phyloP scores from a whole-genome alignment of 1,140 invertebrate species.

The Pomacea maculata region DNA sequence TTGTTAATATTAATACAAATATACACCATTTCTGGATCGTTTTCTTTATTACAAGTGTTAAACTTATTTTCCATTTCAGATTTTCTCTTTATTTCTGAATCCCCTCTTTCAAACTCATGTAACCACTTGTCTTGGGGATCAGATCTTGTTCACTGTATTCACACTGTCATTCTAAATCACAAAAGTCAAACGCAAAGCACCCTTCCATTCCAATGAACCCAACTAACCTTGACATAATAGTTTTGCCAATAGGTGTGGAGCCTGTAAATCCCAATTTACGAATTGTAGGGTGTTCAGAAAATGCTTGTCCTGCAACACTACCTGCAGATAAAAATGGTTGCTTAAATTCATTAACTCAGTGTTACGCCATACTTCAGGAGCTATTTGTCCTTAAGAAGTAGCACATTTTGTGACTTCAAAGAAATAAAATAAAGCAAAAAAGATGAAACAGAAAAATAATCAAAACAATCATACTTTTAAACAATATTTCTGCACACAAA shows the following conservation, averaged over 20 bases:
- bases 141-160: too few relatives aligned
- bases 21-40: background rate
- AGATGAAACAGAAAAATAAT: too few relatives aligned
- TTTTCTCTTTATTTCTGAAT: too few relatives aligned
- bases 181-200: background rate
- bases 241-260: slow-evolving; percentile 86
- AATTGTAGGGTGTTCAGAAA: slow-evolving; percentile 84
- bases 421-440: too few relatives aligned
- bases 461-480: too few relatives aligned
- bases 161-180: background rate
- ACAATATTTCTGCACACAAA: too few relatives aligned
- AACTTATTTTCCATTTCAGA: too few relatives aligned
- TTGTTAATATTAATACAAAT: background rate
- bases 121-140: too few relatives aligned
- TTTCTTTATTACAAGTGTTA: background rate
- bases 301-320: slow-evolving; percentile 80
- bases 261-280: slow-evolving; percentile 95
- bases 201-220: background rate
- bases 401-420: too few relatives aligned
- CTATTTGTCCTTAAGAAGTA: too few relatives aligned
- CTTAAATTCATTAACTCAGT: background rate
- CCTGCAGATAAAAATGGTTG: slow-evolving; percentile 54
- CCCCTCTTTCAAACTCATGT: too few relatives aligned
- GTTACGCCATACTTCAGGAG: too few relatives aligned
- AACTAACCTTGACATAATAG: slow-evolving; percentile 79